Percentiles rank a stretch among this genome's conserved stretches.
These are phyloP conservation scores for Notarius quadriscutis DNA, from an alignment of 2,113 vertebrate species.

Conservation along the genomic window DNA sequence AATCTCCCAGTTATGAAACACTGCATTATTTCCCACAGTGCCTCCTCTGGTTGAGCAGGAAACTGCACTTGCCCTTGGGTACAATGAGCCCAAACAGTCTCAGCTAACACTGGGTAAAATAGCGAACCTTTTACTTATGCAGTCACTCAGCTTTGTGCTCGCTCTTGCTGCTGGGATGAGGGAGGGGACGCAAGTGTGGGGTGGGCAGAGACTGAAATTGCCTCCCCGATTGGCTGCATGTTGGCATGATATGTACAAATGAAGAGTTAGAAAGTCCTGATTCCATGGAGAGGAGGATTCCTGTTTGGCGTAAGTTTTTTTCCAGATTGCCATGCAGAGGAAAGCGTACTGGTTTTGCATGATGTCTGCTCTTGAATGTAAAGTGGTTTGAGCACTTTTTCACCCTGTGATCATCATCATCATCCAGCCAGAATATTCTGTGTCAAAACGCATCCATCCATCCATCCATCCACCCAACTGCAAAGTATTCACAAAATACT, in stretches of 20 bases:
- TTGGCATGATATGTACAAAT: constrained; percentile 61
- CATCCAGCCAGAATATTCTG: background rate
- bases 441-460: background rate
- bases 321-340: constrained; percentile 12
- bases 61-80: constrained; percentile 53
- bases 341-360: constrained; percentile 41
- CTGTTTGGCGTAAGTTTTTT: constrained; percentile 53
- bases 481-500: background rate
- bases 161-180: constrained; percentile 50
- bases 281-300: constrained; percentile 46
- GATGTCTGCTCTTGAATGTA: background rate
- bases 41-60: constrained; percentile 62
- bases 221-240: constrained; percentile 66
- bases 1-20: constrained; percentile 32
- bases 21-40: constrained; percentile 64
- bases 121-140: constrained; percentile 44
- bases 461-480: background rate
- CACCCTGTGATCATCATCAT: constrained; percentile 14
- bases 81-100: constrained; percentile 57
- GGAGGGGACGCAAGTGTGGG: constrained; percentile 1
- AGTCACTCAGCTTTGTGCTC: constrained; percentile 53
- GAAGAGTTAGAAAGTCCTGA: constrained; percentile 45
- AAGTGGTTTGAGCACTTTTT: constrained; percentile 40
- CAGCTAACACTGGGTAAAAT: constrained; percentile 63
- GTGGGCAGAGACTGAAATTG: constrained; percentile 28